Evolutionary conservation across 2,888 invertebrate genomes (phyloP), one percentile per base, ranked within the genome.

Genomic region (Danaus chrysippus): DNA sequence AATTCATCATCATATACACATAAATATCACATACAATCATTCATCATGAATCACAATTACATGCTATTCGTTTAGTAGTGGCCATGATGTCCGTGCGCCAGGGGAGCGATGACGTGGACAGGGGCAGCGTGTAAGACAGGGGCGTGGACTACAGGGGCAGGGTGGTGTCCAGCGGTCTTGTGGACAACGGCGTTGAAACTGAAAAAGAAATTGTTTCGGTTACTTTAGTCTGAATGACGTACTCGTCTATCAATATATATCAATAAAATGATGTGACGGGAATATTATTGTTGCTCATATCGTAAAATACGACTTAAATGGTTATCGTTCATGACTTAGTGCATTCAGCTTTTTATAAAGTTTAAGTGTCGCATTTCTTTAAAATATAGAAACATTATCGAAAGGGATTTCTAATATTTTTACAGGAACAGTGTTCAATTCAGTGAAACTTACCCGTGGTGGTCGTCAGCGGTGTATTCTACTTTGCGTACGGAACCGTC

Each of bases 401-500:
- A 34, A 34, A 34, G 23, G 23, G 6, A 5, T 6, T 34, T 34
- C 23, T 5, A 34, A 34, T 34, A 34, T 34, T 6, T 34, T 34
- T 34, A 34, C 8, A 34, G 23, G 6, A 5, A 34, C 8, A 34
- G 1, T 5, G 2, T 17, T 49, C 9, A 1, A 1, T 13, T 49
- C 10, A 49, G 17, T 10, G 1, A 49, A 10, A 13, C 84, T 83
- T 92, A 93, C 87, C 93, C 93, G 62, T 92, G 76, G 82, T 92
- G 92, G 81, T 92, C 92, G 67, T 93, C 93, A 74, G 93, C 93
- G 80, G 91, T 92, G 87, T 93, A 93, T 71, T 92, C 92, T 70
- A 93, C 93, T 74, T 92, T 93, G 81, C 93, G 92, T 66, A 93
- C 86, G 75, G 93, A 93, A 77, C 93, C 93, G 73, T 92, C 93